phyloP scores from a whole-genome alignment of 2,888 invertebrate genomes.

The Pammene fasciana region DNA sequence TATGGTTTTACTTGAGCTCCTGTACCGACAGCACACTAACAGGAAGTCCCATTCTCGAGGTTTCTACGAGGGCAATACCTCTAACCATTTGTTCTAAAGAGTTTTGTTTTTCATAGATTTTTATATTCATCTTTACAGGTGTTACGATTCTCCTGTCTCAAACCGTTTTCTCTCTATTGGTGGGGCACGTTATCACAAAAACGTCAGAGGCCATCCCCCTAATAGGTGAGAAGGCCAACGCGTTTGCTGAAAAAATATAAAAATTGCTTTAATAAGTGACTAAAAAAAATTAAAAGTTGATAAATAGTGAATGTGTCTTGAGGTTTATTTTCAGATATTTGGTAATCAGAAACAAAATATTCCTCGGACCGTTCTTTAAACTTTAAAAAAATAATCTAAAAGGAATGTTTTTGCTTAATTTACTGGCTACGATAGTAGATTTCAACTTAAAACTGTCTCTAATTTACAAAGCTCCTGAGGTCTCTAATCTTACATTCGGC shows the following conservation, averaged over 20 bases:
- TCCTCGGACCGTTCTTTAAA: constrained; percentile 70
- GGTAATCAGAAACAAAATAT: constrained; percentile 59
- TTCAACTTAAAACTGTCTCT: constrained; percentile 63
- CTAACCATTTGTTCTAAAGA: constrained; percentile 50
- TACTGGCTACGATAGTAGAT: constrained; percentile 63
- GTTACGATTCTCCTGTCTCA: constrained; percentile 99
- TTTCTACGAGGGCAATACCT: constrained; percentile 43
- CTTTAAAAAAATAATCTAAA: constrained; percentile 69
- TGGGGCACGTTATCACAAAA: constrained; percentile 99
- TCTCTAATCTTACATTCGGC: constrained; percentile 62
- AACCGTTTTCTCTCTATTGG: constrained; percentile 99
- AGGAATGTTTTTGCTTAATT: constrained; percentile 74
- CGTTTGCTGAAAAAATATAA: constrained; percentile 55
- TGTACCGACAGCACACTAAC: constrained; percentile 79
- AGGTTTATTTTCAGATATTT: constrained; percentile 64
- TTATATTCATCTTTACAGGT: constrained; percentile 92
- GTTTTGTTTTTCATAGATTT: constrained; percentile 70
- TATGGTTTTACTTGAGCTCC: constrained; percentile 79
- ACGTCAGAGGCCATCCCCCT: constrained; percentile 99
- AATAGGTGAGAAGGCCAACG: constrained; percentile 90
- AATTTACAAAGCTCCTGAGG: constrained; percentile 59
- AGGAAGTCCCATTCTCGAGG: constrained; percentile 50
- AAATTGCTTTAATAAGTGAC: constrained; percentile 50
- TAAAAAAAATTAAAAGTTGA: constrained; percentile 57
- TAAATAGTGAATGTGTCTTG: constrained; percentile 57